Base-by-base conservation (phyloP, 2,113 vertebrate genomes). In the Opisthocomus hoazin region DNA sequence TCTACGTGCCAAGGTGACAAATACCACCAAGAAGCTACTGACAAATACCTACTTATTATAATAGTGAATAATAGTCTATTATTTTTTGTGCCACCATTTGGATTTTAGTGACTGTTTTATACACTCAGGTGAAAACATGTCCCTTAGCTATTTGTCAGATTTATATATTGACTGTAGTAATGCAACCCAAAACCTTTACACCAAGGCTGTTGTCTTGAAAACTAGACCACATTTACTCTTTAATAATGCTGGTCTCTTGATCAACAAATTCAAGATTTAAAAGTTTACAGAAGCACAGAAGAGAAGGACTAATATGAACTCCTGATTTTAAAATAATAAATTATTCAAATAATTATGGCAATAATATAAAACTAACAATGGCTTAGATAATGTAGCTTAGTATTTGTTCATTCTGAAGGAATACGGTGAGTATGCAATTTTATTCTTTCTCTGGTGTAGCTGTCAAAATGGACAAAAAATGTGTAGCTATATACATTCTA, bases 381-480 rank as follows among this genome's bases (percentile, higher is more conserved):
- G 11, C 8, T 76, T 64, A 61, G 39, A 45, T 32, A 84, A 84
- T 32, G 34, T 20, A 76, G 18, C 5, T 90, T 76, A n/a, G 11
- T 26, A 71, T 79, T 84, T 3, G 2, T 13, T 27, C 46, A 88
- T 82, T 83, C 75, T 43, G 43, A 94, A 77, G 50, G 50, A 79
- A 73, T 79, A 57, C 12, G 32, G 53, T 3, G 13, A 22, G 26
- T 65, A 89, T 34, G 22, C 77, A 90, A 39, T 86, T 95, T 89
- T 90, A 70, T 64, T 79, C n/a, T 89, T 87, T 65, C 41, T 65
- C 58, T 93, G 41, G 23, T 70, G 46, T 61, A 58, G 43, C 54
- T 90, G 78, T 88, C 85, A 80, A 88, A 88, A 93, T 23, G 51
- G 87, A 90, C 71, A 85, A 86, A 92, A 95, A 94, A 80, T 46